Conservation (phyloP, 2,113 vertebrate genomes). For the Zosterops borbonicus region DNA sequence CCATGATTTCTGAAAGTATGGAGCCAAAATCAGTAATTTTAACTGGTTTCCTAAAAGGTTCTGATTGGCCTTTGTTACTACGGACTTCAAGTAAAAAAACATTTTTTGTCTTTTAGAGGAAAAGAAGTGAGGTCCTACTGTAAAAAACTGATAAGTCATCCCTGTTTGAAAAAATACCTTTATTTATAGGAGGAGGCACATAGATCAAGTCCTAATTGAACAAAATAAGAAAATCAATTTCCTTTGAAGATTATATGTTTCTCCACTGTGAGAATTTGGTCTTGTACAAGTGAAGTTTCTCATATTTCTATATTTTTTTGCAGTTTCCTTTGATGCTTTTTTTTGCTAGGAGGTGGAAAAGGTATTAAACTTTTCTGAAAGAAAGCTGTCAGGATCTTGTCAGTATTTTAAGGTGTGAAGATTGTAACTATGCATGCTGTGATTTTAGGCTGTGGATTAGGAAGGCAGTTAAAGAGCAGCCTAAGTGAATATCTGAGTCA, state of each 20-base stretch:
- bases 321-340: not conserved
- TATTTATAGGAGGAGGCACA: not conserved
- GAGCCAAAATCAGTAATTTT: not conserved
- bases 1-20: not conserved
- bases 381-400: not conserved
- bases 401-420: not conserved
- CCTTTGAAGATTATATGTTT: not conserved
- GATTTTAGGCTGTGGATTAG: not conserved
- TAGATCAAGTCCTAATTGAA: not conserved
- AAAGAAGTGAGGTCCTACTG: not conserved
- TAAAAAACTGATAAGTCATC: not conserved
- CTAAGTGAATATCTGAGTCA: not conserved
- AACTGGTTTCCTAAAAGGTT: not conserved
- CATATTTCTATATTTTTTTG: not conserved
- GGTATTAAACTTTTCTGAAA: not conserved
- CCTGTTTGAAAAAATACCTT: not conserved
- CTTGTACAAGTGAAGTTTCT: not conserved
- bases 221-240: not conserved
- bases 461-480: not conserved
- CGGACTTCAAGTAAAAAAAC: not conserved
- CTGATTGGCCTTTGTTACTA: not conserved
- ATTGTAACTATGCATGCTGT: not conserved
- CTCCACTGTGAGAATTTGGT: not conserved
- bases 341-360: not conserved
- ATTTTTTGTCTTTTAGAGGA: not conserved